Evolutionary conservation across 2,113 vertebrate genomes (phyloP).

Genomic region (Peromyscus leucopus): DNA sequence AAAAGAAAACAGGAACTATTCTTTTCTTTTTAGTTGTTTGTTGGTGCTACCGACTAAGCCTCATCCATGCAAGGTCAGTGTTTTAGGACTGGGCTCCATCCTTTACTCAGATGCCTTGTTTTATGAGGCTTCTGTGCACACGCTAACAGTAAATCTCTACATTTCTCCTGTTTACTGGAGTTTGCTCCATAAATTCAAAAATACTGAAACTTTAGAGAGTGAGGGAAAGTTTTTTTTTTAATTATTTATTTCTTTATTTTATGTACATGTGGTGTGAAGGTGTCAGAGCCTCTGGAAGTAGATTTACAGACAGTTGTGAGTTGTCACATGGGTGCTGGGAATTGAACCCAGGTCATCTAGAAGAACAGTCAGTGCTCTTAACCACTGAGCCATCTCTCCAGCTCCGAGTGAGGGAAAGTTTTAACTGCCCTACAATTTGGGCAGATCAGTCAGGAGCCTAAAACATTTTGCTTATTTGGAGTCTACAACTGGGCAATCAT

Average conservation of each 20-base stretch:
- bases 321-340: too few relatives aligned
- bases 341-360: too few relatives aligned
- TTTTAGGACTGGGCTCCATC: neutral
- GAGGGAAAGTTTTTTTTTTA: neutral
- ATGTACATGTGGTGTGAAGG: too few relatives aligned
- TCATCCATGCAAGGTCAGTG: neutral
- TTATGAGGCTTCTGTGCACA: neutral
- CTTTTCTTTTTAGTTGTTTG: neutral
- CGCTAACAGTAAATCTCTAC: neutral
- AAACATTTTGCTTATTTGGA: neutral
- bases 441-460: neutral
- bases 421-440: neutral
- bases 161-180: neutral
- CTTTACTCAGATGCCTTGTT: neutral
- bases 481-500: neutral
- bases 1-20: neutral
- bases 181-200: constrained; percentile 3
- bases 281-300: too few relatives aligned
- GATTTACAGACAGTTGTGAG: too few relatives aligned
- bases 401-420: neutral
- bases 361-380: too few relatives aligned
- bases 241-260: too few relatives aligned
- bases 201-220: neutral
- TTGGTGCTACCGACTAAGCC: neutral
- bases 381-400: too few relatives aligned